These are phyloP conservation scores for Bettongia penicillata DNA, from an alignment of 2,113 vertebrate genomes.

Conservation along the genomic window DNA sequence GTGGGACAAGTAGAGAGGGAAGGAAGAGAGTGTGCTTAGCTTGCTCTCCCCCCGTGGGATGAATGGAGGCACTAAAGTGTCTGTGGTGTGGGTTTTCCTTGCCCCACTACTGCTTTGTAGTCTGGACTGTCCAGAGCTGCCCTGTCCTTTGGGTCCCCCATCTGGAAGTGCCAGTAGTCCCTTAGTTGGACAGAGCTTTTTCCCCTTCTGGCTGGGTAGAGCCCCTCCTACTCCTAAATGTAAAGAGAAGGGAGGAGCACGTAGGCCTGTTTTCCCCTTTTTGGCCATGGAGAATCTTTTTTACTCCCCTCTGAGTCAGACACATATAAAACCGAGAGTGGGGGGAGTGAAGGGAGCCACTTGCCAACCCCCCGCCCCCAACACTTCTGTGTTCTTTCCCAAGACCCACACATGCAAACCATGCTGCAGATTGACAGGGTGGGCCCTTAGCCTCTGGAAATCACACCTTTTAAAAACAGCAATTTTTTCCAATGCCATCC, in stretches of 20 bases:
- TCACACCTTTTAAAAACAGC: not conserved
- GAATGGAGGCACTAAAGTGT: not conserved
- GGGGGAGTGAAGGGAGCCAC: not conserved
- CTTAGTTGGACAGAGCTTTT: not conserved
- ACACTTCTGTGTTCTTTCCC: not conserved
- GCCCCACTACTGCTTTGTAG: conserved; percentile 44
- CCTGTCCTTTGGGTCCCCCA: conserved; percentile 64
- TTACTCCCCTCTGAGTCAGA: conserved; percentile 8
- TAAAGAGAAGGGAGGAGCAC: conserved; percentile 46
- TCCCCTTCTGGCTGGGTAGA: conserved; percentile 40
- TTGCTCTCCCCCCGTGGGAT: not conserved
- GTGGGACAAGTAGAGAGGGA: not conserved
- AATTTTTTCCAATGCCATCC: not conserved
- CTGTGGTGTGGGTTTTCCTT: not conserved
- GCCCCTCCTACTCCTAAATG: not conserved
- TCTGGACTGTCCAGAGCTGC: conserved; percentile 55
- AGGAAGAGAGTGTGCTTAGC: not conserved
- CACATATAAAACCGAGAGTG: not conserved
- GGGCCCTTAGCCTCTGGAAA: not conserved
- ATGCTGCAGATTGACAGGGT: not conserved
- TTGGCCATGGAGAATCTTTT: conserved; percentile 47
- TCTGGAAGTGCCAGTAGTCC: conserved; percentile 60
- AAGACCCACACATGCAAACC: not conserved
- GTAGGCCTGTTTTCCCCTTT: conserved; percentile 47
- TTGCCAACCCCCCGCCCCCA: not conserved